Evolutionary conservation across 2,113 vertebrate genomes (phyloP), one percentile per base, ranked within the genome.

Genomic region (Grallaria varia): DNA sequence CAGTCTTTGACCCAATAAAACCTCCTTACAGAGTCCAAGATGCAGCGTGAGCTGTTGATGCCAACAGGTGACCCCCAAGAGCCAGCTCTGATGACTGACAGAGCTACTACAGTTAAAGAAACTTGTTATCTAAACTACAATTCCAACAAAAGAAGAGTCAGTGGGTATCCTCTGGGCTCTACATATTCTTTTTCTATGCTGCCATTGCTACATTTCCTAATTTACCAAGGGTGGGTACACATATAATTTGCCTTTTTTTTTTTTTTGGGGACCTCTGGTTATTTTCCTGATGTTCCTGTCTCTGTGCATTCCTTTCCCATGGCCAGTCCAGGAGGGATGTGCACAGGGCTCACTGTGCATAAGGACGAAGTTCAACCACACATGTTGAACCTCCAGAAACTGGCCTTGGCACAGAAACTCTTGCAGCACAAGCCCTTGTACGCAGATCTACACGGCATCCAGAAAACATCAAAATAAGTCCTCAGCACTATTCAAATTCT

Each of bases 401-500:
- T 2, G 39, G 33, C 20, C 40, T 56, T 30, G 56, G 55, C 31
- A 20, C 42, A 80, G 21, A 22, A 27, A 45, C 2, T 3, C 39
- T 28, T 19, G 2, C 49, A 87, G 83, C 85, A 56, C 39, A 40
- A 88, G 52, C 40, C 23, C 33, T 23, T 21, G 33, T 24, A 50
- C 3, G 2, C 76, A 58, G 59, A 84, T 60, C 50, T 78, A 74
- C 50, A 16, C 1, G 0, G 49, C 53, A 84, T 80, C 86, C 91
- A 84, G 52, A 83, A 85, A 90, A 90, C 44, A 68, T 8, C 60
- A 60, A 44, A 75, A 60, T 7, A 33, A 87, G 31, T 8, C 45
- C 52, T 52, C 90, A 64, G 84, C 44, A 52, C 40, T 64, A 89
- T 72, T 86, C 86, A 81, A 81, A 89, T 63, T 18, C 86, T 72